A percentile compares a stretch with the other conserved stretches of the same genome.
These are phyloP conservation scores for Ligdia adustata DNA, from an alignment of 2,888 invertebrate genomes.

Conservation along the genomic window DNA sequence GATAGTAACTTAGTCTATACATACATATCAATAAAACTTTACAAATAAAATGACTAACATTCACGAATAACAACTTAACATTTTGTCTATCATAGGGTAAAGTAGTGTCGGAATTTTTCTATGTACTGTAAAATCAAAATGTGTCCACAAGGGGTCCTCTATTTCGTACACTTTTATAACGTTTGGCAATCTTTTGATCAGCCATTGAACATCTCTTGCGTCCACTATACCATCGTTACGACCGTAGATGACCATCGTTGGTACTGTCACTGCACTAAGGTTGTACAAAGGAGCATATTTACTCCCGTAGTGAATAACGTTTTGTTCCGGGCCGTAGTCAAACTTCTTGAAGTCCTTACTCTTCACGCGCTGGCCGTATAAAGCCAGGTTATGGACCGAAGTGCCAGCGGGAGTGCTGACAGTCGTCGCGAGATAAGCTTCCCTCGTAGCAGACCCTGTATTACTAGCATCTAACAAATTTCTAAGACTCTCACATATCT, in stretches of 20 bases:
- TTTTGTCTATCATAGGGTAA: constrained; percentile 68
- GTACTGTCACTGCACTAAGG: constrained; percentile 50
- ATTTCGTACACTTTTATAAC: constrained; percentile 81
- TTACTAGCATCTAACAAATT: constrained; percentile 47
- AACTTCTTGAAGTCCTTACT: constrained; percentile 52
- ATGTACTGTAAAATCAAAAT: constrained; percentile 38
- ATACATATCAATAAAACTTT: too few species aligned
- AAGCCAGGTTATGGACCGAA: constrained; percentile 55
- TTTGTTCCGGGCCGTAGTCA: constrained; percentile 54
- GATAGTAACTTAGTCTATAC: too few species aligned
- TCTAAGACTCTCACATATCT: constrained; percentile 44
- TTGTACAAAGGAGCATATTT: constrained; percentile 54
- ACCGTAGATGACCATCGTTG: constrained; percentile 59
- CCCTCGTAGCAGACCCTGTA: constrained; percentile 51
- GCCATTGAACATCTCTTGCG: constrained; percentile 80
- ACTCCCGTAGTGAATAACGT: constrained; percentile 54
- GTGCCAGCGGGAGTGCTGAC: constrained; percentile 62
- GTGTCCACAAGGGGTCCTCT: constrained; percentile 64
- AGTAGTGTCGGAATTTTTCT: constrained; percentile 33
- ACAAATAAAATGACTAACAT: too few species aligned
- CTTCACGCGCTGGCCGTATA: constrained; percentile 56
- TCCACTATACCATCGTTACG: constrained; percentile 83
- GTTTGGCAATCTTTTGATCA: constrained; percentile 81
- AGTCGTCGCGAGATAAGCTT: constrained; percentile 42
- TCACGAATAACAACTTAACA: constrained; percentile 13